Evolutionary conservation across 2,888 invertebrate genomes (phyloP).

Genomic region (Cryptocephalus primarius): DNA sequence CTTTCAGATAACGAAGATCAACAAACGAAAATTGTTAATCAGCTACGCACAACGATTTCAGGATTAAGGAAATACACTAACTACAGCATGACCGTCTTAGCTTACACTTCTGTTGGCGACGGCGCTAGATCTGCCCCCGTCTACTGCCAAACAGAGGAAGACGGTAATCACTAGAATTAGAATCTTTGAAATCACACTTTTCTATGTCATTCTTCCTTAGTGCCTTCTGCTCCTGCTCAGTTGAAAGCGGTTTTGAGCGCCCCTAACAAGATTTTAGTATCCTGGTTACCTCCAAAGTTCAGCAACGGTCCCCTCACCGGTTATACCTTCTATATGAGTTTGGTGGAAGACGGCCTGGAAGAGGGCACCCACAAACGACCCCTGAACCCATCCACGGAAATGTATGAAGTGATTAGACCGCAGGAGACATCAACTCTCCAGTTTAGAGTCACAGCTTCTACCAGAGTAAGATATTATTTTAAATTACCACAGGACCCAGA

Average conservation of each 20-base stretch:
- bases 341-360: constrained; percentile 66
- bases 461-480: constrained; percentile 39
- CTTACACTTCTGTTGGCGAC: constrained; percentile 82
- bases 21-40: constrained; percentile 64
- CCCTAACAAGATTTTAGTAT: constrained; percentile 72
- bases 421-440: constrained; percentile 66
- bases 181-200: neutral
- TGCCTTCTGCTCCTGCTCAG: constrained; percentile 80
- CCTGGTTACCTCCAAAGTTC: constrained; percentile 79
- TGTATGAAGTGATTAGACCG: constrained; percentile 59
- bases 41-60: constrained; percentile 58
- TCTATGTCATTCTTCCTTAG: constrained; percentile 36
- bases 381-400: constrained; percentile 56
- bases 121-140: constrained; percentile 76
- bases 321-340: constrained; percentile 75
- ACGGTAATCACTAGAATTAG: constrained; percentile 45
- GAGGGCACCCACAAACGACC: constrained; percentile 68
- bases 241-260: constrained; percentile 85
- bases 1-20: constrained; percentile 59
- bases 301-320: constrained; percentile 77
- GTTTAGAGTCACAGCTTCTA: constrained; percentile 67
- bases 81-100: constrained; percentile 83
- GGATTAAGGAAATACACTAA: constrained; percentile 79
- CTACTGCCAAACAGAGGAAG: constrained; percentile 82
- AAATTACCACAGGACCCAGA: neutral